Conservation (phyloP, 2,888 invertebrate species). For the Sabatieria punctata region DNA sequence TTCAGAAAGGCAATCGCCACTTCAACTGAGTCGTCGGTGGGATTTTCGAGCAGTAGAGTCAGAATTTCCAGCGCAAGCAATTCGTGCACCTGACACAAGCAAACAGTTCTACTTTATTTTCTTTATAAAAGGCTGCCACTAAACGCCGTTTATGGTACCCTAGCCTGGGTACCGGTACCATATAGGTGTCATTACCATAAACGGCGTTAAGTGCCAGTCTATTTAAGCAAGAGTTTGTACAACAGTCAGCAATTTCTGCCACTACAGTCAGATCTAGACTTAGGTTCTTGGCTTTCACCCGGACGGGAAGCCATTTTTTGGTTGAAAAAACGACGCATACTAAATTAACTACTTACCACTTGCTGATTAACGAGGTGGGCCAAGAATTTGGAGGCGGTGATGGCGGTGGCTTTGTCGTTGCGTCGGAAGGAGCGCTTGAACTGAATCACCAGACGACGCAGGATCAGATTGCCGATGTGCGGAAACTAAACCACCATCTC, state of each 20-base stretch:
- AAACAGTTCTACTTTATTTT: too few species aligned
- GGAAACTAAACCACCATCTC: constrained; percentile 54
- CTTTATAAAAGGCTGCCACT: too few species aligned
- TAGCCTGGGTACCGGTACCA: too few species aligned
- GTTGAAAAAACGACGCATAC: too few species aligned
- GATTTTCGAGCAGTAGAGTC: constrained; percentile 74
- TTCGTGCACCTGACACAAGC: constrained; percentile 68
- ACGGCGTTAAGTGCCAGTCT: too few species aligned
- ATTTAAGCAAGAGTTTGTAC: too few species aligned
- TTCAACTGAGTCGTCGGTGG: constrained; percentile 94
- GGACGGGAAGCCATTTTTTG: too few species aligned
- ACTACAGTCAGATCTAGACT: too few species aligned
- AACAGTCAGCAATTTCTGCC: too few species aligned
- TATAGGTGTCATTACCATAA: too few species aligned
- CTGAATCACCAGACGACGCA: constrained; percentile 75
- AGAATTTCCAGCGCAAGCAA: constrained; percentile 81
- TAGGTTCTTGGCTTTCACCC: too few species aligned
- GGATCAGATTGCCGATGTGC: constrained; percentile 75
- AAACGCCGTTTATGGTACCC: too few species aligned
- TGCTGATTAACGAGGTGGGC: constrained; percentile 94
- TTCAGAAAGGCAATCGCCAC: constrained; percentile 87
- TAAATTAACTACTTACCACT: constrained; percentile 42
- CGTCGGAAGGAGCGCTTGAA: constrained; percentile 81
- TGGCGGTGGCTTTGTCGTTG: constrained; percentile 75
- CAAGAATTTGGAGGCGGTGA: constrained; percentile 76